A percentile compares a stretch with the other conserved stretches of the same genome.
These are phyloP conservation scores for Falco naumanni DNA, from an alignment of 2,797 vertebrate species.

Conservation along the genomic window DNA sequence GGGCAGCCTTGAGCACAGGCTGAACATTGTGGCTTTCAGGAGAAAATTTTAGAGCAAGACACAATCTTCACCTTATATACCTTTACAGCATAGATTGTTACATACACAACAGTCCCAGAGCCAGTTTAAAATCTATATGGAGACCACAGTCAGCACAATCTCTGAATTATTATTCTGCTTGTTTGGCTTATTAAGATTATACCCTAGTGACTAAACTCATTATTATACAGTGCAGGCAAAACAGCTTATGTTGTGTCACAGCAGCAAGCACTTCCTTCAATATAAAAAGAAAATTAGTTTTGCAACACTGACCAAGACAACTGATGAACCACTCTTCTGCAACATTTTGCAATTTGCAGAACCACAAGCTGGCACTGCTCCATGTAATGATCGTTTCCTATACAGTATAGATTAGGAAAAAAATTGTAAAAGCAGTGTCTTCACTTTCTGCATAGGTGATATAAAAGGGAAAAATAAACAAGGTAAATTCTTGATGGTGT, in stretches of 20 bases:
- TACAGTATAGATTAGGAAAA: neutral
- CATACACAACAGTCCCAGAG: neutral
- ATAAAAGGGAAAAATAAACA: constrained; percentile 38
- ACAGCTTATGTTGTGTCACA: constrained; percentile 32
- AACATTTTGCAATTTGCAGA: constrained; percentile 44
- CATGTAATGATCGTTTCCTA: neutral
- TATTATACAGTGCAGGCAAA: constrained; percentile 21
- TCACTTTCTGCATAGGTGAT: constrained; percentile 12
- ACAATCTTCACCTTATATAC: neutral
- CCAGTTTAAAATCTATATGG: neutral
- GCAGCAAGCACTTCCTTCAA: neutral
- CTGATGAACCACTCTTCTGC: constrained; percentile 15
- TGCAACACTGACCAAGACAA: constrained; percentile 40
- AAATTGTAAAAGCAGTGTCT: neutral
- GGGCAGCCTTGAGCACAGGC: neutral
- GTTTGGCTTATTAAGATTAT: constrained; percentile 57
- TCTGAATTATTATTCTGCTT: constrained; percentile 30
- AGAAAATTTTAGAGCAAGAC: neutral
- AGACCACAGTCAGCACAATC: neutral
- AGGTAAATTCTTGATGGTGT: constrained; percentile 2
- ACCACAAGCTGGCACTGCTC: neutral
- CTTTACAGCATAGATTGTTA: neutral
- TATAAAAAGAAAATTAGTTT: constrained; percentile 50
- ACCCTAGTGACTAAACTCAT: constrained; percentile 62
- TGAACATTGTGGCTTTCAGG: neutral